These are phyloP conservation scores for Aspiorhynchus laticeps DNA, from an alignment of 2,113 vertebrate genomes.

Conservation along the genomic window DNA sequence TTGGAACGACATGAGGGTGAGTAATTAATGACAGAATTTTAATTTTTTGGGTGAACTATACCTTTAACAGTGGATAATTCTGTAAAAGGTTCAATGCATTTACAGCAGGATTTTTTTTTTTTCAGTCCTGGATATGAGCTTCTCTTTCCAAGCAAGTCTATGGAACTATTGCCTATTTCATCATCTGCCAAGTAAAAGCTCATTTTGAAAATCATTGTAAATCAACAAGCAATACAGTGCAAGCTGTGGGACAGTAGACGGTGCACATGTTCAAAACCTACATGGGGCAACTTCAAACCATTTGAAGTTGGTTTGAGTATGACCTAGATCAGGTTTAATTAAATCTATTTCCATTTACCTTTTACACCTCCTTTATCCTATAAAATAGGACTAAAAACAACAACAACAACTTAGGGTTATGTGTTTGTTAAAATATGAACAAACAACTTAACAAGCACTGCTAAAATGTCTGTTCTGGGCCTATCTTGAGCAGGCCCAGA, in stretches of 20 bases:
- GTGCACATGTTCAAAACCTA: not conserved
- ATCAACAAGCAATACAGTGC: not conserved
- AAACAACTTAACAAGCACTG: not conserved
- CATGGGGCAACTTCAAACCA: not conserved
- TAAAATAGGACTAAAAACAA: not conserved
- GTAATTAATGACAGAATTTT: too few relatives aligned
- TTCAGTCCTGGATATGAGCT: not conserved
- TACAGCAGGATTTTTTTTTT: too few relatives aligned
- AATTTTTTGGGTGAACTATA: too few relatives aligned
- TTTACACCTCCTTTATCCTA: not conserved
- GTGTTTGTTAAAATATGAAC: not conserved
- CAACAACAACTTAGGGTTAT: not conserved
- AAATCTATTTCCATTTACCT: not conserved
- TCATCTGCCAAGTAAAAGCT: not conserved
- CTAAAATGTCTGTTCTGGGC: not conserved
- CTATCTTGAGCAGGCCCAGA: not conserved
- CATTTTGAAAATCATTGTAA: not conserved
- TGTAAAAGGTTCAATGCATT: not conserved
- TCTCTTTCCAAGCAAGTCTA: not conserved
- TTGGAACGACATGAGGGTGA: too few relatives aligned
- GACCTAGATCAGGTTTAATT: not conserved
- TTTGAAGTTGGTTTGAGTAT: not conserved
- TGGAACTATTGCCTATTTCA: not conserved
- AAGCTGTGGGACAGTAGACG: not conserved
- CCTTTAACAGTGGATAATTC: not conserved